Conservation (phyloP, 1,140 invertebrate species). For the Caenorhabditis elegans region WBcel235 BX284602.5:11576501-11577000, state of each 20-base stretch:
- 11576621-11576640: too few relatives aligned
- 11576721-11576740: too few relatives aligned
- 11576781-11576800: too few relatives aligned
- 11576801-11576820: too few relatives aligned
- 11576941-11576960: conserved; percentile 43
- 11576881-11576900: conserved; percentile 68
- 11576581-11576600: neutral
- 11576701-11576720: too few relatives aligned
- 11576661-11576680: too few relatives aligned
- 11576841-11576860: conserved; percentile 65
- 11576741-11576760: too few relatives aligned
- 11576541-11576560: conserved; percentile 37
- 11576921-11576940: conserved; percentile 67
- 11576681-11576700: too few relatives aligned
- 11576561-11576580: neutral
- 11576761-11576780: too few relatives aligned
- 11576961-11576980: neutral
- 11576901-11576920: conserved; percentile 67
- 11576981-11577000: neutral
- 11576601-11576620: too few relatives aligned
- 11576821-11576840: conserved; percentile 52
- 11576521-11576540: conserved; percentile 40
- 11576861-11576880: conserved; percentile 68
- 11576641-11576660: too few relatives aligned
- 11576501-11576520: conserved; percentile 32